Evolutionary conservation across 1,140 invertebrate genomes (phyloP), one percentile per base, ranked within the genome.

Genomic region (Chelonus insularis): DNA sequence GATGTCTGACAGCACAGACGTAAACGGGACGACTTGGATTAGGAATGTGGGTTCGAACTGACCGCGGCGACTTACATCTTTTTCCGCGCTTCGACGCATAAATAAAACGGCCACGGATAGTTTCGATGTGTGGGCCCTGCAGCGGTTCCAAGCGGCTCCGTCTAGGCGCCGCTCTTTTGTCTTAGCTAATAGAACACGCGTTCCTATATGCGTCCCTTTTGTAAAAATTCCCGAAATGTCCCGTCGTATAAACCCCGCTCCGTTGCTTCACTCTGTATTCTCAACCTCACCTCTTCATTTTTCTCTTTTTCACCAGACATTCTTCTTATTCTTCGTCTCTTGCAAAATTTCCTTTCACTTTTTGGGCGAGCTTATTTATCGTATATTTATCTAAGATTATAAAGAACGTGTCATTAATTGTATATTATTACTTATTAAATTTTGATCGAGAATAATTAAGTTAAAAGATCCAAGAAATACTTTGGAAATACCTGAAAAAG

Each of bases 131-230:
- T 48, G 68, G 60, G 50, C 25, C 29, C 50, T 52, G 21, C 57
- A 57, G 8, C 52, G 52, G 52, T 14, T 55, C 55, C 20, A 12
- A 34, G 14, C 45, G 45, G 45, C 36, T 23, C 34, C 70, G 71
- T 71, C 72, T 80, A 81, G 74, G 78, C 79, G 78, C 77, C 77
- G 76, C 73, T 81, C 79, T 81, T 81, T 80, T 80, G 79, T 81
- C 77, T 81, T 79, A 77, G 74, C 79, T 57, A 80, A 79, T 81
- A 78, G 75, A 81, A 81, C 77, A 79, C 76, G 72, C 73, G 79
- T 79, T 79, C 74, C 73, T 75, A 29, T 29, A 65, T 71, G 72
- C 71, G 71, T 76, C 70, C 71, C 70, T 77, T 77, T 76, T 68
- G 73, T 75, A 76, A 74, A 75, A 75, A 78, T 78, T 72, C 70